Evolutionary conservation across 2,113 vertebrate species (phyloP), one percentile per base, ranked within the genome.

Genomic region (Podiceps cristatus): DNA sequence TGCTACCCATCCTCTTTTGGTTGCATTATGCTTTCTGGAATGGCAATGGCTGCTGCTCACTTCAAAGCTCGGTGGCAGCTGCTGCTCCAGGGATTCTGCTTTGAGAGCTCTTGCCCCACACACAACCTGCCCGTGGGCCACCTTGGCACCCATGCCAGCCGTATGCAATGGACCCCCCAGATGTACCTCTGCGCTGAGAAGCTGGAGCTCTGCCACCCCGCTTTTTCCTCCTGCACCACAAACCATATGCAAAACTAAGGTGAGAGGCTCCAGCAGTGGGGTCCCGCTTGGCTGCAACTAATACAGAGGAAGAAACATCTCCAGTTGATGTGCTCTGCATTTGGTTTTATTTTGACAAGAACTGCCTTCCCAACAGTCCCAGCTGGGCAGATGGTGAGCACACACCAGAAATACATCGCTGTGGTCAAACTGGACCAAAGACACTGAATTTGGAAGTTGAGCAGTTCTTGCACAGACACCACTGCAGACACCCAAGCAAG

Each of bases 131-230:
- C 78, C n/a, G 3, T 18, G 35, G 31, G 45, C 42, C n/a, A 62
- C 4, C 1, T 8, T 0, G 4, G 37, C 42, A 59, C 28, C 25
- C 17, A 12, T 1, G 24, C 25, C 29, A 44, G 22, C 31, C 16
- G 0, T 9, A 22, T 1, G 2, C 40, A 12, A 13, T 5, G 14
- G 47, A 19, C 16, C 44, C 45, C 24, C 37, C 31, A 25, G 28
- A n/a, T 1, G 9, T 18, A 45, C 55, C n/a, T 25, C 52, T 33
- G 53, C 40, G 49, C 52, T 11, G 16, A 68, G 45, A 35, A 64
- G 53, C 37, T 56, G n/a, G 47, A 85, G 60, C 73, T 76, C 67
- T 76, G 47, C 49, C 82, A 62, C 56, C 33, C 25, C 62, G 24
- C 20, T 37, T 66, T 42, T 37, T 58, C 42, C n/a, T 59, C 47